phyloP scores from a whole-genome alignment of 2,888 invertebrate genomes.

The Rotaria macrura region DNA sequence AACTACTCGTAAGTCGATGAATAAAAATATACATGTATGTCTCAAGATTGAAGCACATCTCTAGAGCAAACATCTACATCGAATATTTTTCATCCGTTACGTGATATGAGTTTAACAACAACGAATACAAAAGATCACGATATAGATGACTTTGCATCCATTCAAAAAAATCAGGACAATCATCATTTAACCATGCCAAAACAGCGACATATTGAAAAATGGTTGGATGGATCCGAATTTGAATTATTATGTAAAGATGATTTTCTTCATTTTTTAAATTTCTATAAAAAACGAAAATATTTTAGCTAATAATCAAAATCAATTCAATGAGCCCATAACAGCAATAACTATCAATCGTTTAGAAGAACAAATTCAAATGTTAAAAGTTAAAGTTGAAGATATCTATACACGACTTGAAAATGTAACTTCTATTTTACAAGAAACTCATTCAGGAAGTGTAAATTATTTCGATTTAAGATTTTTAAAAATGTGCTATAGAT shows the following conservation, averaged over 20 bases:
- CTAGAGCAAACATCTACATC: neutral
- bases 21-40: too few species aligned
- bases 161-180: neutral
- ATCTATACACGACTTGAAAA: conserved; percentile 4
- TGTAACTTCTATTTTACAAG: neutral
- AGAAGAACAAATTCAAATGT: conserved; percentile 20
- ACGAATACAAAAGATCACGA: neutral
- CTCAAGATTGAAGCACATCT: neutral
- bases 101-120: neutral
- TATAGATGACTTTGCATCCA: neutral
- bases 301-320: neutral
- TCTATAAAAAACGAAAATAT: neutral
- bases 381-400: conserved; percentile 16
- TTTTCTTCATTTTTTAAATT: neutral
- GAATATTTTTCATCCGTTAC: neutral
- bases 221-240: conserved; percentile 7
- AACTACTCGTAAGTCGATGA: neutral
- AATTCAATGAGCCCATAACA: neutral
- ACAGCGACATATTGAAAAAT: neutral
- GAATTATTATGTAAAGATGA: neutral
- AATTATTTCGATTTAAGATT: neutral
- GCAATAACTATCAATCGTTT: neutral
- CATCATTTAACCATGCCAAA: neutral
- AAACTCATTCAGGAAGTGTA: conserved; percentile 3
- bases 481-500: too few species aligned